Conservation (phyloP, 2,113 vertebrate species). For the Callocephalon fimbriatum region DNA sequence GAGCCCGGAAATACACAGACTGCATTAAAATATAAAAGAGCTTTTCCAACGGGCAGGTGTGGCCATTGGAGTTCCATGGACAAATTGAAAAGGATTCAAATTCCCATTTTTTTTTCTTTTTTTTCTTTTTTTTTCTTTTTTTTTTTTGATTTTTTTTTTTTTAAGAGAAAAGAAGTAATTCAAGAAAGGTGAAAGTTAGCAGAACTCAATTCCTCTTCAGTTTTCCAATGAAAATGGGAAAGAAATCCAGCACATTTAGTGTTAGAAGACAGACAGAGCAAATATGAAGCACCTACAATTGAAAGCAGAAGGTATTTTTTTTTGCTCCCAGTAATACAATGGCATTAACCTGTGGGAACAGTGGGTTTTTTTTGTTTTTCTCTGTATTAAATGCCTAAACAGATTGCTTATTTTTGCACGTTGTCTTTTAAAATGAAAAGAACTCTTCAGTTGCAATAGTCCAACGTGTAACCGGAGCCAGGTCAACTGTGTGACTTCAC, state of each 20-base stretch:
- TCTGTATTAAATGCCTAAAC: conserved; percentile 68
- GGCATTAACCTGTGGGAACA: conserved; percentile 73
- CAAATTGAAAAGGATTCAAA: conserved; percentile 60
- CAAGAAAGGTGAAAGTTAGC: conserved; percentile 62
- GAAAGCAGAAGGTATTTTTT: conserved; percentile 72
- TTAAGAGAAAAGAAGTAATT: conserved; percentile 33
- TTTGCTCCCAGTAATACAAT: conserved; percentile 75
- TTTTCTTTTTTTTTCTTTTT: not conserved
- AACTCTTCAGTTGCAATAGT: conserved; percentile 70
- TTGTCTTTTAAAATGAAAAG: conserved; percentile 65
- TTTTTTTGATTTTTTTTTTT: not conserved
- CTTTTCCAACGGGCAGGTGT: conserved; percentile 63
- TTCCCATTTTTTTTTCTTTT: conserved; percentile 2
- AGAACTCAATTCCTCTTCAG: conserved; percentile 68
- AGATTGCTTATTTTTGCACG: conserved; percentile 73
- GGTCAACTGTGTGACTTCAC: conserved; percentile 72
- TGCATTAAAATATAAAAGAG: conserved; percentile 77
- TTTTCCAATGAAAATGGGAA: conserved; percentile 74
- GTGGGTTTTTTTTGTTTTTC: not conserved
- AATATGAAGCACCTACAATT: conserved; percentile 78
- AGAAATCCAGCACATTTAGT: conserved; percentile 74
- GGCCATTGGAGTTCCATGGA: conserved; percentile 55
- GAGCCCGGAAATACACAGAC: conserved; percentile 77
- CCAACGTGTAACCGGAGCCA: conserved; percentile 72
- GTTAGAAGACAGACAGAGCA: conserved; percentile 78